Evolutionary conservation across 1,140 invertebrate species (phyloP).

Genomic region (Vanessa atalanta): DNA sequence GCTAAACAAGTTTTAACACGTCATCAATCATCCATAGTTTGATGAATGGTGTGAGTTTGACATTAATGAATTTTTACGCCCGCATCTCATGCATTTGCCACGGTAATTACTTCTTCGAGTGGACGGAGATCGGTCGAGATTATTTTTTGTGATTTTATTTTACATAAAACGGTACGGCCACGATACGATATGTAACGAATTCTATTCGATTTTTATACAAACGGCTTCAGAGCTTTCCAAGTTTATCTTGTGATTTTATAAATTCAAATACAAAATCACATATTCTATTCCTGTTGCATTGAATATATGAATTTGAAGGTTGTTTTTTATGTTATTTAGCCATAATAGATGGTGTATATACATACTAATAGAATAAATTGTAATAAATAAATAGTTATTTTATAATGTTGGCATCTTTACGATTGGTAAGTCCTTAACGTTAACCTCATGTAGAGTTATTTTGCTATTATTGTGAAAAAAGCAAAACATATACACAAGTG

Average conservation of each 20-base stretch:
- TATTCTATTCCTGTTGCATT: neutral
- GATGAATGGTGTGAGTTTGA: slow-evolving; percentile 62
- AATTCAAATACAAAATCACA: slow-evolving; percentile 1
- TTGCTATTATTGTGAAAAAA: too few species aligned
- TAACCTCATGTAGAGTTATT: too few species aligned
- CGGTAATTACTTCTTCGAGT: slow-evolving; percentile 53
- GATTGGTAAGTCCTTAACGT: too few species aligned
- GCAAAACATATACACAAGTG: too few species aligned
- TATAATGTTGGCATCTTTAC: too few species aligned
- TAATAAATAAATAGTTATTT: too few species aligned
- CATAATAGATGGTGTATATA: too few species aligned
- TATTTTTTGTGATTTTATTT: slow-evolving; percentile 20
- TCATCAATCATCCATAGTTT: slow-evolving; percentile 64
- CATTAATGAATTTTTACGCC: slow-evolving; percentile 67
- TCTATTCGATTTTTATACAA: slow-evolving; percentile 7
- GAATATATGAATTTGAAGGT: neutral
- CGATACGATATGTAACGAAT: slow-evolving; percentile 19
- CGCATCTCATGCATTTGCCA: slow-evolving; percentile 55
- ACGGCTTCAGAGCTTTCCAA: neutral
- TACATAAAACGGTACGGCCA: slow-evolving; percentile 10
- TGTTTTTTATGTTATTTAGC: too few species aligned
- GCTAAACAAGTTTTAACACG: slow-evolving; percentile 47
- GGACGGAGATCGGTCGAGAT: slow-evolving; percentile 42
- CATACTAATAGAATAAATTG: too few species aligned
- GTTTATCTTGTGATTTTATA: slow-evolving; percentile 2